Evolutionary conservation across 92 coral and sea anemone species (phyloP).

Genomic region (Heteractis magnifica): DNA sequence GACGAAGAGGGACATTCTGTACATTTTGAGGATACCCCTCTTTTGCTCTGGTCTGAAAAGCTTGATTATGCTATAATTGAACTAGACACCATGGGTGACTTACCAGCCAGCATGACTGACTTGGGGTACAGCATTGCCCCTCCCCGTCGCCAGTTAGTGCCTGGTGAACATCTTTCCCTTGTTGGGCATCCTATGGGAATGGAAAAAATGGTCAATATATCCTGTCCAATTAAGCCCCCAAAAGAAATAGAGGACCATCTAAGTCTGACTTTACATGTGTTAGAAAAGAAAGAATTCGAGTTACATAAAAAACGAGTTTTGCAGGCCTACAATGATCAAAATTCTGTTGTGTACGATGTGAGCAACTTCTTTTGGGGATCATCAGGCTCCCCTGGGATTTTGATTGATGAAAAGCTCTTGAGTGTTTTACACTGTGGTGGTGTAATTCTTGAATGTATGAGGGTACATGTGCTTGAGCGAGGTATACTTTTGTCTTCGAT

Average conservation of each 20-base stretch:
- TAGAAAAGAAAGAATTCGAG: neutral
- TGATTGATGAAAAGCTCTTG: neutral
- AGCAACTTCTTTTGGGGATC: conserved; percentile 7
- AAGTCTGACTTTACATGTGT: neutral
- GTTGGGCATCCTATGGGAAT: conserved; percentile 7
- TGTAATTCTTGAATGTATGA: no score
- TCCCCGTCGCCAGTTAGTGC: neutral
- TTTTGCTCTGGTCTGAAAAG: neutral
- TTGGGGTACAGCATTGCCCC: conserved; percentile 3
- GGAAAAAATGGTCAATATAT: neutral
- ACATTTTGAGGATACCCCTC: neutral
- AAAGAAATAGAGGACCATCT: neutral
- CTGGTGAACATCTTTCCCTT: neutral
- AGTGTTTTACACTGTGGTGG: neutral
- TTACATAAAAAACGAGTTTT: neutral
- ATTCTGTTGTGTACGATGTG: neutral
- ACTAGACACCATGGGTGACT: neutral
- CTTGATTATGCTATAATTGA: conserved; percentile 9
- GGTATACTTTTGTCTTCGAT: no score
- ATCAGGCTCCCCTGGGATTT: conserved; percentile 8
- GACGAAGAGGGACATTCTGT: neutral
- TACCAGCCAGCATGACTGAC: neutral
- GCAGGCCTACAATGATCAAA: neutral
- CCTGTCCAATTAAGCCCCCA: neutral
- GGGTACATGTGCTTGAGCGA: no score